Evolutionary conservation across 2,797 vertebrate genomes (phyloP).

Genomic region (Fratercula arctica): DNA sequence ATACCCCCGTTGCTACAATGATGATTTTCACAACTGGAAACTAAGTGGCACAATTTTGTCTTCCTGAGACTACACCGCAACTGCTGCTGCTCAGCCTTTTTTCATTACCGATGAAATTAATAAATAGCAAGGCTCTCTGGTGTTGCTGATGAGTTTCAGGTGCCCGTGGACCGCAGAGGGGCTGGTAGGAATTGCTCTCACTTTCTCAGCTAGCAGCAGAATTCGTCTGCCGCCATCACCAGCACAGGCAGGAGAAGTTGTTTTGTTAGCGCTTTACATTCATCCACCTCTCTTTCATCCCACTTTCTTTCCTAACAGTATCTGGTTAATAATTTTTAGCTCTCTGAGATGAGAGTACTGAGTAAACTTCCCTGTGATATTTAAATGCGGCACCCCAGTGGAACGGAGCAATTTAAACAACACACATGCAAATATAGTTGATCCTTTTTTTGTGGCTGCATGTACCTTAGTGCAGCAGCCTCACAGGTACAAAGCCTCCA

Average conservation of each 20-base stretch:
- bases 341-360: not conserved
- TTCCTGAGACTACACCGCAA: not conserved
- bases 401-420: not conserved
- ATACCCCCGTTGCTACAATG: not conserved
- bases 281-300: not conserved
- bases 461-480: not conserved
- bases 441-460: not conserved
- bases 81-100: not conserved
- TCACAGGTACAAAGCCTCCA: not conserved
- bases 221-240: not conserved
- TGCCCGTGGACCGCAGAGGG: not conserved
- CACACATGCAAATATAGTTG: not conserved
- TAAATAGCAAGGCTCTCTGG: not conserved
- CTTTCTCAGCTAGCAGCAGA: not conserved
- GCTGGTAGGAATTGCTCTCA: not conserved
- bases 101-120: not conserved
- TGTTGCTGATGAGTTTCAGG: not conserved
- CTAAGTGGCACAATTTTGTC: not conserved
- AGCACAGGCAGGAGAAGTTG: not conserved
- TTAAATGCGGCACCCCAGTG: not conserved
- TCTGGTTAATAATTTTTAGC: not conserved
- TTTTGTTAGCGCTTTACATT: not conserved
- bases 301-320: not conserved
- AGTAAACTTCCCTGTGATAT: not conserved
- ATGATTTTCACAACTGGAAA: not conserved